Conservation (phyloP, 2,888 invertebrate species). For the Acrocera orbiculus region DNA sequence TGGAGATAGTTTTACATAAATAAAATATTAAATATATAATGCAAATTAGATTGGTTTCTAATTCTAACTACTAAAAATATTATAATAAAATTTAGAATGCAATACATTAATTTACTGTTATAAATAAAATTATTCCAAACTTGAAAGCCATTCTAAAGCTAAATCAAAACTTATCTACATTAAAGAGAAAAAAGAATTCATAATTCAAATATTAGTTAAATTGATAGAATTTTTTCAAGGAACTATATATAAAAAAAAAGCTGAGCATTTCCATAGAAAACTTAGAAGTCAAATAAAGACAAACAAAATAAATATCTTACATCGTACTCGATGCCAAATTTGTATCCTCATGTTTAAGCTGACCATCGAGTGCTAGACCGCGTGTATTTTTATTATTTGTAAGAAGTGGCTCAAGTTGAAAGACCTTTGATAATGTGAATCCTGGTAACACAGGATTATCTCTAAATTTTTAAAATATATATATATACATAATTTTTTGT, state of each 20-base stretch:
- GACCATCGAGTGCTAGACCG: slow-evolving; percentile 68
- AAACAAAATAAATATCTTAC: slow-evolving; percentile 36
- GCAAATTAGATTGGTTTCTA: no score
- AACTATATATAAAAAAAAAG: not conserved
- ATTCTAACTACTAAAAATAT: no score
- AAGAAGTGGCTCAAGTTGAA: slow-evolving; percentile 56
- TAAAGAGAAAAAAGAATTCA: no score
- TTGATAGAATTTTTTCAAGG: no score
- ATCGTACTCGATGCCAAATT: slow-evolving; percentile 74
- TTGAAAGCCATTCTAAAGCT: no score
- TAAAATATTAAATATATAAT: no score
- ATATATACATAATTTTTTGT: slow-evolving; percentile 11
- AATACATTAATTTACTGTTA: no score
- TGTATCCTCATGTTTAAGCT: slow-evolving; percentile 75
- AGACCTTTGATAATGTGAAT: slow-evolving; percentile 72
- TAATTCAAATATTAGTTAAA: no score
- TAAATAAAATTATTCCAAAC: no score
- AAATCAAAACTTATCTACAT: no score
- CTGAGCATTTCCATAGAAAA: not conserved
- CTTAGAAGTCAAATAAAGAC: slow-evolving; percentile 1
- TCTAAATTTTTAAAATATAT: slow-evolving; percentile 37
- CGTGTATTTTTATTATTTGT: slow-evolving; percentile 71
- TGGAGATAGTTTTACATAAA: no score
- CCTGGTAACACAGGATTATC: slow-evolving; percentile 68
- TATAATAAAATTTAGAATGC: no score